Evolutionary conservation across 2,797 vertebrate species (phyloP).

Genomic region (Cuculus canorus): DNA sequence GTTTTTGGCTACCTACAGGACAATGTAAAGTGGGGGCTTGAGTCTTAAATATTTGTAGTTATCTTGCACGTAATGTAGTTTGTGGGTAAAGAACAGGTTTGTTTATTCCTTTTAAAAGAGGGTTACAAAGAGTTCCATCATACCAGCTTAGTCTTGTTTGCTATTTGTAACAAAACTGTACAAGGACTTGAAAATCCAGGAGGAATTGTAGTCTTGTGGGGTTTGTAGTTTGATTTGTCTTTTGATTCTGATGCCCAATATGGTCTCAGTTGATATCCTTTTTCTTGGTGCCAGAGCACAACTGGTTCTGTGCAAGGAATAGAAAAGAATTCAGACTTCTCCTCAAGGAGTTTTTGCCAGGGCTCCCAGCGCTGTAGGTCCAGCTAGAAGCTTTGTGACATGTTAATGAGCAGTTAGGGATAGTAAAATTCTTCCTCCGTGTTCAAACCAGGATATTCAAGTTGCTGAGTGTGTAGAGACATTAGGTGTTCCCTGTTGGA

Average conservation of each 20-base stretch:
- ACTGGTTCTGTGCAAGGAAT: not conserved
- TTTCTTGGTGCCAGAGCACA: not conserved
- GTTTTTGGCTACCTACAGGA: not conserved
- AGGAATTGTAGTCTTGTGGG: not conserved
- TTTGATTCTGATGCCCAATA: not conserved
- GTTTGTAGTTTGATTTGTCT: not conserved
- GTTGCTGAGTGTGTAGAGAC: not conserved
- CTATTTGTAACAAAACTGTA: not conserved
- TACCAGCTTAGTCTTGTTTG: not conserved
- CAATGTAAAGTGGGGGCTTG: not conserved
- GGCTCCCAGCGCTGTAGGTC: not conserved
- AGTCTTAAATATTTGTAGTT: not conserved
- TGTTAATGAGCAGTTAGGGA: not conserved
- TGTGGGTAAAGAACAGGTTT: not conserved
- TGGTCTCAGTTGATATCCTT: not conserved
- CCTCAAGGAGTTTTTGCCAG: not conserved
- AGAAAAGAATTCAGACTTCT: not conserved
- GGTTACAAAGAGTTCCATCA: not conserved
- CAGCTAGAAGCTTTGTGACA: not conserved
- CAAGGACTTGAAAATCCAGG: not conserved
- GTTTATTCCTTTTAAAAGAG: not conserved
- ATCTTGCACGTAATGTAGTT: not conserved
- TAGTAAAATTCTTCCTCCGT: not conserved
- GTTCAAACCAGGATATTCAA: not conserved
- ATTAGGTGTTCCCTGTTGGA: not conserved